These are phyloP conservation scores for Cotesia vestalis DNA, from an alignment of 1,140 invertebrate species.

Conservation along the genomic window DNA sequence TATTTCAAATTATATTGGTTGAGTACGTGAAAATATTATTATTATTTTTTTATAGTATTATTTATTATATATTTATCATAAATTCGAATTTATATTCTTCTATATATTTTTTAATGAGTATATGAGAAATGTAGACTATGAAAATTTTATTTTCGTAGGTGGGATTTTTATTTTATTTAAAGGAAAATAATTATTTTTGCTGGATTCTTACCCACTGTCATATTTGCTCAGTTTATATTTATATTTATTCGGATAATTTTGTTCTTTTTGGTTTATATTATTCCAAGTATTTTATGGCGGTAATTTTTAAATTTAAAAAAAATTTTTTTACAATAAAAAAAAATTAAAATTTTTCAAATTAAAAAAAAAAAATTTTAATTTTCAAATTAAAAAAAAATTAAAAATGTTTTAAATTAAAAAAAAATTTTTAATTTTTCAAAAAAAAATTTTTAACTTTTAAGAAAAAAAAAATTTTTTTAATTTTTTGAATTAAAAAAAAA, in stretches of 20 bases:
- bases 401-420: too few relatives aligned
- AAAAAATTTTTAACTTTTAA: too few relatives aligned
- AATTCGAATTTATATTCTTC: neutral
- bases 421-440: too few relatives aligned
- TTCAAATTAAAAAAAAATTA: too few relatives aligned
- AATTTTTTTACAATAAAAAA: too few relatives aligned
- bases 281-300: neutral
- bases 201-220: slow-evolving; percentile 47
- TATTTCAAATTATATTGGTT: slow-evolving; percentile 43
- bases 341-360: too few relatives aligned
- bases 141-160: slow-evolving; percentile 50
- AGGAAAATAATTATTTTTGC: slow-evolving; percentile 48
- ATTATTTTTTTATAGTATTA: slow-evolving; percentile 54
- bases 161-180: slow-evolving; percentile 58
- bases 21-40: neutral
- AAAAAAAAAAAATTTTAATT: neutral
- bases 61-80: slow-evolving; percentile 39
- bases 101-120: neutral
- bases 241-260: neutral
- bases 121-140: slow-evolving; percentile 2
- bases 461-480: neutral
- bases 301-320: too few relatives aligned
- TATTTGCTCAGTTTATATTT: slow-evolving; percentile 5
- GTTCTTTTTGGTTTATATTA: slow-evolving; percentile 21
- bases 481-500: too few relatives aligned